These are phyloP conservation scores for Burhinus bistriatus DNA, from an alignment of 2,113 vertebrate genomes.

Conservation along the genomic window DNA sequence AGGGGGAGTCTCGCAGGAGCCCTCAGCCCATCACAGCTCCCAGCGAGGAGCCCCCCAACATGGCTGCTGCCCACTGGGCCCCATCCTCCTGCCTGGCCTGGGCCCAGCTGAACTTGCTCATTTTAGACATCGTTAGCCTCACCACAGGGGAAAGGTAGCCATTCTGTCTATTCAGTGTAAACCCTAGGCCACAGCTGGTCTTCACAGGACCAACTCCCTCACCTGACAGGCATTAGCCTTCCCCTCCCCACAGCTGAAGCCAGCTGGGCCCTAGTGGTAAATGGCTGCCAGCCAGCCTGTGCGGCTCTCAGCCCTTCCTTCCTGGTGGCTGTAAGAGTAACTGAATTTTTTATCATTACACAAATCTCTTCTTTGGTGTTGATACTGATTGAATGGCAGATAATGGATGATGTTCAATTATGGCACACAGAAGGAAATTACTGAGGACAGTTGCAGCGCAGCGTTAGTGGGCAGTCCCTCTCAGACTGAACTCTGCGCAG, in stretches of 20 bases:
- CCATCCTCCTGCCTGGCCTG: not conserved
- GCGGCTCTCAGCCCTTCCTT: not conserved
- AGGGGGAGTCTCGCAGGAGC: not conserved
- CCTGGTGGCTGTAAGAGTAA: not conserved
- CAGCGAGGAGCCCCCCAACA: accelerated
- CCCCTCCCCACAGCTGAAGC: not conserved
- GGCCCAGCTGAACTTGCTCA: not conserved
- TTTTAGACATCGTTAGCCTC: not conserved
- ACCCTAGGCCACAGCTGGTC: not conserved
- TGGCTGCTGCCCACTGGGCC: accelerated
- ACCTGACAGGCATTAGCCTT: not conserved
- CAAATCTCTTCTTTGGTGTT: not conserved
- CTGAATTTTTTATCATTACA: not conserved
- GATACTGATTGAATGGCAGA: not conserved
- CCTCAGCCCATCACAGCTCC: not conserved
- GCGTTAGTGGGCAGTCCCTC: accelerated
- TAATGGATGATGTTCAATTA: not conserved
- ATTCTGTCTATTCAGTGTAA: not conserved
- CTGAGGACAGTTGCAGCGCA: not conserved
- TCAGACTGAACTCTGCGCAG: not conserved
- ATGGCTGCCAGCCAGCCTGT: not conserved
- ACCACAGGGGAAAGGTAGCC: not conserved
- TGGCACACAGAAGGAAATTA: not conserved
- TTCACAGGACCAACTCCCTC: not conserved
- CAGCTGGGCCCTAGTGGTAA: not conserved